A percentile compares a stretch with the other conserved stretches of the same genome.
phyloP scores from a whole-genome alignment of 2,888 invertebrate genomes.

The Girardia tigrina region DNA sequence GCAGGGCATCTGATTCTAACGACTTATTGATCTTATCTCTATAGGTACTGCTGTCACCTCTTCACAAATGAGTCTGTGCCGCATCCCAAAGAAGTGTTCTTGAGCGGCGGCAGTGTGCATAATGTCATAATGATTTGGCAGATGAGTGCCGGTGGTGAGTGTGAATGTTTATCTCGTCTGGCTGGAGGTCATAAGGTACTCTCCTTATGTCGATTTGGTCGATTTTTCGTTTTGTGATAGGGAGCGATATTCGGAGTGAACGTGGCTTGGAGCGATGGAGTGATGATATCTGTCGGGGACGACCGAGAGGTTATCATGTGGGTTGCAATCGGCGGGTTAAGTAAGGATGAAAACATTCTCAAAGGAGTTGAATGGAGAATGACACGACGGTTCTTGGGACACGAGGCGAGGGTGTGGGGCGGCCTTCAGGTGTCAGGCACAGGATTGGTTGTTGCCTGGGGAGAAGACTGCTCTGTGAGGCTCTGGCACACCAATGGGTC shows the following conservation, averaged over 20 bases:
- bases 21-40: neutral
- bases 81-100: neutral
- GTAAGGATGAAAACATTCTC: neutral
- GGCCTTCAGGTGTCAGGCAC: neutral
- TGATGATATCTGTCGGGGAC: neutral
- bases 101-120: neutral
- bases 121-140: neutral
- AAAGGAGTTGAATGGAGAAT: neutral
- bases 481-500: neutral
- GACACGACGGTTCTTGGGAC: neutral
- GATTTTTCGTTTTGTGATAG: neutral
- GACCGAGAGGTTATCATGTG: neutral
- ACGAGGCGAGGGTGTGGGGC: neutral
- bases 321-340: neutral
- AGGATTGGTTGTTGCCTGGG: neutral
- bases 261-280: neutral
- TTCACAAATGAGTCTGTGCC: neutral
- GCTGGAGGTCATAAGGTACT: neutral
- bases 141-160: neutral
- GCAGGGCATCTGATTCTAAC: too few species aligned
- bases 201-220: neutral
- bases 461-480: neutral
- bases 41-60: neutral
- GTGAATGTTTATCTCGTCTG: neutral
- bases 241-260: neutral